These are phyloP conservation scores for Bombus sylvicola DNA, from an alignment of 1,140 invertebrate genomes.

Conservation along the genomic window DNA sequence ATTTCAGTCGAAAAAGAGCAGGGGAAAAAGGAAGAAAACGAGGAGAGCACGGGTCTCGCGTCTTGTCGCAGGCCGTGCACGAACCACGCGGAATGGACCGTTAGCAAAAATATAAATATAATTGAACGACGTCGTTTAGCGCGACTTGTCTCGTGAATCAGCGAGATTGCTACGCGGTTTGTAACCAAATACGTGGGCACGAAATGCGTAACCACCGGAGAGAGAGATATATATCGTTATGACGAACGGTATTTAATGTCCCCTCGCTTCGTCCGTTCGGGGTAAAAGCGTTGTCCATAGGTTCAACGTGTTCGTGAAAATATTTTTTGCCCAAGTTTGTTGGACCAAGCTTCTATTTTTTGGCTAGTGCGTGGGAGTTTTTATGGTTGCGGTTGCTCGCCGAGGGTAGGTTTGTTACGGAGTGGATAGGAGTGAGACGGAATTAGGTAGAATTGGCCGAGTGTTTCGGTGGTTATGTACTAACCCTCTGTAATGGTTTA, in stretches of 20 bases:
- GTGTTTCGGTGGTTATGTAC: background rate
- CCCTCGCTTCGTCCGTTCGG: no score
- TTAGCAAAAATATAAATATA: slow-evolving; percentile 54
- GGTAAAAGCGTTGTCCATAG: background rate
- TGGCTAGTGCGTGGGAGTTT: background rate
- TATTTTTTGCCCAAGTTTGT: background rate
- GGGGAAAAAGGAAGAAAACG: no score
- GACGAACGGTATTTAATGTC: slow-evolving; percentile 18
- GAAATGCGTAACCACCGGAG: slow-evolving; percentile 19
- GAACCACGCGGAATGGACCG: slow-evolving; percentile 30
- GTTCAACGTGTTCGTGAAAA: no score
- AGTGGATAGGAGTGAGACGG: background rate
- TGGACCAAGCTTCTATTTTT: background rate
- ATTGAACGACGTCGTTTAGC: slow-evolving; percentile 55
- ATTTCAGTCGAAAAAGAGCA: slow-evolving; percentile 2
- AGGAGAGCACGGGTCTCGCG: background rate
- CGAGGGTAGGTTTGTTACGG: background rate
- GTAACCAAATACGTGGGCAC: slow-evolving; percentile 41
- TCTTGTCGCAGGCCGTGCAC: slow-evolving; percentile 21
- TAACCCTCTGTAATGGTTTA: background rate
- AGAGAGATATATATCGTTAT: background rate
- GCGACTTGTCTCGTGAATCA: slow-evolving; percentile 53
- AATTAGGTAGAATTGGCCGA: background rate
- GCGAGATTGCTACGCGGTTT: slow-evolving; percentile 39
- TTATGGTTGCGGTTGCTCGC: background rate